A percentile compares a stretch with the other conserved stretches of the same genome.
Conservation (phyloP, 2,113 vertebrate genomes). For the Leucosticte australis region DNA sequence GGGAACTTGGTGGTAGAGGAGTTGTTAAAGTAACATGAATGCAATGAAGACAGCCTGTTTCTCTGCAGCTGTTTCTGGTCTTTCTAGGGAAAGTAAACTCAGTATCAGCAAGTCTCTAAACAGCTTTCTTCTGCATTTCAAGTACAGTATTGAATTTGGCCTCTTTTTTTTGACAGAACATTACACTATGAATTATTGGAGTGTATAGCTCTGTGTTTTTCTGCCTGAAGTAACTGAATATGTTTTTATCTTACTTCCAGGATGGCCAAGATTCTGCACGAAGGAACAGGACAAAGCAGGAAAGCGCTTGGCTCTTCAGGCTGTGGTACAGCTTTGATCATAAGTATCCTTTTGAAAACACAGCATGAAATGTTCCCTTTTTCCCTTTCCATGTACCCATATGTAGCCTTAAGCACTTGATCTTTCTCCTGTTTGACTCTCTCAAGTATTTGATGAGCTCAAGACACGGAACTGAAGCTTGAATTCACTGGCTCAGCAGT, state of each 20-base stretch:
- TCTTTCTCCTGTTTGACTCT: background rate
- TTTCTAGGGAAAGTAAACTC: background rate
- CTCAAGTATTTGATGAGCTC: background rate
- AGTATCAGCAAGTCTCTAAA: background rate
- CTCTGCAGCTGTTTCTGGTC: background rate
- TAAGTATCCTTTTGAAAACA: conserved; percentile 91
- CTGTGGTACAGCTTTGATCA: conserved; percentile 98
- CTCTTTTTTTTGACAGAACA: background rate
- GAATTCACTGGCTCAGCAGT: background rate
- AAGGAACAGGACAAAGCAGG: conserved; percentile 91
- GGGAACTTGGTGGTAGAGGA: background rate
- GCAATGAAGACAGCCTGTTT: background rate
- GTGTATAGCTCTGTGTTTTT: background rate
- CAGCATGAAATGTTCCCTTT: background rate
- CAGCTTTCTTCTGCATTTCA: background rate
- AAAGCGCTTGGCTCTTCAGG: conserved; percentile 97
- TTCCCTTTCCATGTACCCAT: background rate
- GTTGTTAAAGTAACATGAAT: background rate
- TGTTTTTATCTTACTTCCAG: conserved; percentile 57
- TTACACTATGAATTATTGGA: background rate
- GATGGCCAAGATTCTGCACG: conserved; percentile 72
- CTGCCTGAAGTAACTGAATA: background rate
- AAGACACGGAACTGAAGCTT: background rate
- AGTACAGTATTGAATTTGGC: background rate
- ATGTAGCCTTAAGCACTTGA: background rate